Evolutionary conservation across 2,888 invertebrate species (phyloP).

Genomic region (Epirrhoe alternata): DNA sequence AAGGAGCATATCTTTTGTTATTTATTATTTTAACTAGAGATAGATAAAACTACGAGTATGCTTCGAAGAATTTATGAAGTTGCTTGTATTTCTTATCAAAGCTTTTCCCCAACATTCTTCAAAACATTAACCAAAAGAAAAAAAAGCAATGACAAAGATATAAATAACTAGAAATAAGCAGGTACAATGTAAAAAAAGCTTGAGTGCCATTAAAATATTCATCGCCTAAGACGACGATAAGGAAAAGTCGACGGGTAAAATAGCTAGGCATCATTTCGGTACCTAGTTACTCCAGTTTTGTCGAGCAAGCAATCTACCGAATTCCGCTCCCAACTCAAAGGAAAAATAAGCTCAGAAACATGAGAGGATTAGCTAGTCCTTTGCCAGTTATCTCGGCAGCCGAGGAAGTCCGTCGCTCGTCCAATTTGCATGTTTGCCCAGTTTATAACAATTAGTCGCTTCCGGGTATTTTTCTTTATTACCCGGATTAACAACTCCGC

Average conservation of each 20-base stretch:
- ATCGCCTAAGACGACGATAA: too few relatives aligned
- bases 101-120: neutral
- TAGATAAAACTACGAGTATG: neutral
- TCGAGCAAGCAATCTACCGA: constrained; percentile 24
- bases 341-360: constrained; percentile 29
- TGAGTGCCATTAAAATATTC: neutral
- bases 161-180: neutral
- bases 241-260: neutral
- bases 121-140: neutral
- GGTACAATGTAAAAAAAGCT: neutral
- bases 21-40: neutral
- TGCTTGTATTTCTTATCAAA: neutral
- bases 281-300: constrained; percentile 11
- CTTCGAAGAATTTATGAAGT: neutral
- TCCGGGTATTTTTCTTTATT: constrained; percentile 82
- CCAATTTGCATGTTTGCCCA: constrained; percentile 80
- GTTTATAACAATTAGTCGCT: constrained; percentile 80
- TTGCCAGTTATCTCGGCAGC: constrained; percentile 48
- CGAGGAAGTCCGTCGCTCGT: constrained; percentile 65
- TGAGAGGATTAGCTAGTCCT: constrained; percentile 50
- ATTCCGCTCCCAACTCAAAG: constrained; percentile 26
- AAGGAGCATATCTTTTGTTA: constrained; percentile 2
- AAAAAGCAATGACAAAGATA: neutral
- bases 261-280: neutral
- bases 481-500: constrained; percentile 69